Evolutionary conservation across 2,888 invertebrate species (phyloP).

Genomic region (Balanococcus diminutus): DNA sequence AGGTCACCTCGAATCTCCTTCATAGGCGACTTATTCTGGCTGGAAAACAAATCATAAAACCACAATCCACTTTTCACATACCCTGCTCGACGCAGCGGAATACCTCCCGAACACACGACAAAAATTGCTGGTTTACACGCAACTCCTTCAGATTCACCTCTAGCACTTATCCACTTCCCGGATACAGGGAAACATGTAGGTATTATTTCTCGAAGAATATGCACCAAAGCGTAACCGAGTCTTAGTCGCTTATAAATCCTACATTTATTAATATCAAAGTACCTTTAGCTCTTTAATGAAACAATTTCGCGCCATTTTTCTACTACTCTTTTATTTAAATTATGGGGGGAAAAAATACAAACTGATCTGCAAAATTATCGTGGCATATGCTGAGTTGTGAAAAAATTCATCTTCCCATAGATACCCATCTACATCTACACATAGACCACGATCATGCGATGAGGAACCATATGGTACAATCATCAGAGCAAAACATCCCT

Average conservation of each 20-base stretch:
- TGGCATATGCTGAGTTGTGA: not conserved
- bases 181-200: slow-evolving; percentile 2
- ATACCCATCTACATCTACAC: not conserved
- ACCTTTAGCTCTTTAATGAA: not conserved
- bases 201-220: not conserved
- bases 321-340: too few relatives aligned
- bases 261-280: not conserved
- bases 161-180: slow-evolving; percentile 33
- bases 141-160: not conserved
- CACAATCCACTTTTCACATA: not conserved
- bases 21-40: not conserved
- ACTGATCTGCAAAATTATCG: not conserved
- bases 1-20: not conserved
- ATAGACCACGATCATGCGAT: too few relatives aligned
- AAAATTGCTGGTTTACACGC: not conserved
- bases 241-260: slow-evolving; percentile 23
- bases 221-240: slow-evolving; percentile 4
- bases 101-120: slow-evolving; percentile 14
- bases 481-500: slow-evolving; percentile 35
- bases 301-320: slow-evolving; percentile 32
- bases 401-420: slow-evolving; percentile 36
- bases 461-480: slow-evolving; percentile 20
- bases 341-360: not conserved
- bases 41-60: not conserved
- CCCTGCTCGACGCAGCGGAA: not conserved